Evolutionary conservation across 2,113 vertebrate genomes (phyloP), one percentile per base, ranked within the genome.

Genomic region (Lophius piscatorius): DNA sequence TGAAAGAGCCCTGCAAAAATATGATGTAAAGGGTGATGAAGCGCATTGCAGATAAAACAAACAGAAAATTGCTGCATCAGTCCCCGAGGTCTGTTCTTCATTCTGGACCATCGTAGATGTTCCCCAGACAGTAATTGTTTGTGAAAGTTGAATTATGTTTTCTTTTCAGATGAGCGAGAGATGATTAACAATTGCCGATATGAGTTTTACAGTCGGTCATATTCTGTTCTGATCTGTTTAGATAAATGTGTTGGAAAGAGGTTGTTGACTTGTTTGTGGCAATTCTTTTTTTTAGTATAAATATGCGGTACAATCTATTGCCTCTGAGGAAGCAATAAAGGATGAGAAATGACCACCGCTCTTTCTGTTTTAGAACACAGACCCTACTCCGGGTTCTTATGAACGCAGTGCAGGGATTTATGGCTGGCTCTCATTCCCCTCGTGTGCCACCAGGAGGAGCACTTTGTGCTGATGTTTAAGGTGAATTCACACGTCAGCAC

Each of bases 1-100:
- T 65, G 71, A 75, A 74, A 72, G 61, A 63, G 31, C 3, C 0
- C 60, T 54, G 69, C 68, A 70, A 76, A 45, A 75, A 46, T 51
- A 36, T 78, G 64, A 82, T 76, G 67, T 70, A 64, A 66, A 52
- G 59, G 35, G 17, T 47, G 69, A 81, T 61, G 77, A 63, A 59
- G 45, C 11, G 6, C 2, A 12, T 21, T 5, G 5, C n/a, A 39
- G 34, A 57, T 58, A n/a, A 74, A 65, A 76, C 52, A 70, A 60
- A 67, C 48, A n/a, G n/a, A 52, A 58, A 63, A 29, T 44, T 55
- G 14, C 34, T 26, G 46, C 61, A 44, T 72, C 62, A 33, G 61
- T 68, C 36, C 52, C 21, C 2, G 5, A 13, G 21, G 44, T 49
- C 41, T 63, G 48, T 54, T 46, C 40, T 21, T 42, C 10, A 16